Conservation (phyloP, 1,140 invertebrate species). For the Elymnias hypermnestra region DNA sequence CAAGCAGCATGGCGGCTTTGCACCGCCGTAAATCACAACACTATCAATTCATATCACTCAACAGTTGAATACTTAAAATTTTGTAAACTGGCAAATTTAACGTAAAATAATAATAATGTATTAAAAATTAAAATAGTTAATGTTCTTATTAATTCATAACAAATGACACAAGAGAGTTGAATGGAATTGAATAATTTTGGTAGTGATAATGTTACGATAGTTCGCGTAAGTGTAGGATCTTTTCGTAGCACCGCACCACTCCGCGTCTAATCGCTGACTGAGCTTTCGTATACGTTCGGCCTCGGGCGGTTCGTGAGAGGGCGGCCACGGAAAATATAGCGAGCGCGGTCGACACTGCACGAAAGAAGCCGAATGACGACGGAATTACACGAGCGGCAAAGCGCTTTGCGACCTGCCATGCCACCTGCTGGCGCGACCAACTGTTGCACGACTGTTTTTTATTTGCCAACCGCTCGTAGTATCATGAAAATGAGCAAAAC, state of each 20-base stretch:
- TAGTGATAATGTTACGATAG: background rate
- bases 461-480: conserved; percentile 48
- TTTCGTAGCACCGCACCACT: conserved; percentile 39
- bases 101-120: no score
- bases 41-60: conserved; percentile 41
- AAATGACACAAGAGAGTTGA: no score
- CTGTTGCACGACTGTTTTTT: conserved; percentile 74
- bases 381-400: conserved; percentile 28
- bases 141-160: no score
- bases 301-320: conserved; percentile 65
- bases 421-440: conserved; percentile 67
- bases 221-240: background rate
- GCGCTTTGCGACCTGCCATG: conserved; percentile 54
- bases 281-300: conserved; percentile 55
- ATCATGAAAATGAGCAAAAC: conserved; percentile 60
- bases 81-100: no score
- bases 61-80: no score
- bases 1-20: conserved; percentile 64
- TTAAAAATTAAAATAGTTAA: no score
- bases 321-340: conserved; percentile 60
- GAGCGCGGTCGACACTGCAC: conserved; percentile 33
- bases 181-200: background rate
- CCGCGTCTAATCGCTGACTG: conserved; percentile 57
- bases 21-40: conserved; percentile 26
- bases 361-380: conserved; percentile 26